phyloP scores from a whole-genome alignment of 2,113 vertebrate species.

The Silurus asotus region DNA sequence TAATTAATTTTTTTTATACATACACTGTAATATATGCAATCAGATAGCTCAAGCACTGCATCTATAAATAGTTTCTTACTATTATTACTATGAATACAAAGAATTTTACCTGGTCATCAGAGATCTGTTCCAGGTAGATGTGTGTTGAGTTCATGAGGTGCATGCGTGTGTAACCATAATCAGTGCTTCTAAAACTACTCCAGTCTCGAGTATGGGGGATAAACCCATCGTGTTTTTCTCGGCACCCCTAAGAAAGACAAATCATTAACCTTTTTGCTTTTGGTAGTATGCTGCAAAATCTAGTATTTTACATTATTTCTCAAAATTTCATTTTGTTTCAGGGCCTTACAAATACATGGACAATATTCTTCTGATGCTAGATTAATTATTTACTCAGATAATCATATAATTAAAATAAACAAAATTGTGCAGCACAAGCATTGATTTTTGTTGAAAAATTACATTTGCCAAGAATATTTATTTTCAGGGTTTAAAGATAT shows the following conservation, averaged over 20 bases:
- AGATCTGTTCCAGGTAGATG: constrained; percentile 85
- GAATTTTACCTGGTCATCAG: constrained; percentile 82
- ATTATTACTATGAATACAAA: not conserved
- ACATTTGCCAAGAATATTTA: not conserved
- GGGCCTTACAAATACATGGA: not conserved
- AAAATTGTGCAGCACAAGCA: not conserved
- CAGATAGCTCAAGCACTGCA: too few relatives aligned
- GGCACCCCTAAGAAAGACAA: constrained; percentile 77
- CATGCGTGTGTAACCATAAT: constrained; percentile 83
- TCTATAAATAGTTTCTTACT: too few relatives aligned
- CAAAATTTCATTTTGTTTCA: not conserved
- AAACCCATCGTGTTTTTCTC: constrained; percentile 79
- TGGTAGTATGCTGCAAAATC: not conserved
- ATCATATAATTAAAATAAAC: not conserved
- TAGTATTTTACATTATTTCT: not conserved
- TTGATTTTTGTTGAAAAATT: not conserved
- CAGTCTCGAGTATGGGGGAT: constrained; percentile 76
- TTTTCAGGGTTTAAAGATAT: not conserved
- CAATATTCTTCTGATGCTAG: not conserved
- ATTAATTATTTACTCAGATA: not conserved
- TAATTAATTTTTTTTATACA: not conserved
- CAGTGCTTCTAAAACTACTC: constrained; percentile 81
- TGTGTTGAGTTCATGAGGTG: constrained; percentile 79
- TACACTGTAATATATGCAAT: not conserved
- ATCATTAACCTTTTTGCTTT: not conserved